These are phyloP conservation scores for Leptothorax acervorum DNA, from an alignment of 2,888 invertebrate genomes.

Conservation along the genomic window DNA sequence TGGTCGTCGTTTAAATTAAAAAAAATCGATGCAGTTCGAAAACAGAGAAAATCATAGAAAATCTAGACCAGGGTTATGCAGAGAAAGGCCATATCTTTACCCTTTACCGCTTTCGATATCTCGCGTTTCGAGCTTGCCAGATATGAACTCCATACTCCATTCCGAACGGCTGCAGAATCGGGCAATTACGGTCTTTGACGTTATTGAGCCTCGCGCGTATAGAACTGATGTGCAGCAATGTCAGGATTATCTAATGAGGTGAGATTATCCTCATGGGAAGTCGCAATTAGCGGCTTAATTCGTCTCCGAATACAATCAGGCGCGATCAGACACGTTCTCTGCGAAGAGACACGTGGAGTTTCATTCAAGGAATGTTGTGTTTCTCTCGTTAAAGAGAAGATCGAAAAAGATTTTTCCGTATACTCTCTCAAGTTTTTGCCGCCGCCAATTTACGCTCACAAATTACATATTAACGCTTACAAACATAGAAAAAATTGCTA, in stretches of 20 bases:
- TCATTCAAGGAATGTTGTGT: not conserved
- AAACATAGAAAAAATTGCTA: not conserved
- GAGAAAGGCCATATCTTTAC: not conserved
- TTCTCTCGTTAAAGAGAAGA: not conserved
- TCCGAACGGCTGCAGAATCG: constrained; percentile 69
- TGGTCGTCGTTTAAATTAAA: not conserved
- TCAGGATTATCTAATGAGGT: constrained; percentile 62
- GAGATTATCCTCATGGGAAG: constrained; percentile 77
- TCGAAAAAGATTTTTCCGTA: not conserved
- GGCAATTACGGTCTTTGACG: constrained; percentile 79
- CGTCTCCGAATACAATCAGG: constrained; percentile 49
- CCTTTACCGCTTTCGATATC: constrained; percentile 6
- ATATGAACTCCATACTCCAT: constrained; percentile 57
- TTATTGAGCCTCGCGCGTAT: constrained; percentile 71
- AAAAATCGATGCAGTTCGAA: not conserved
- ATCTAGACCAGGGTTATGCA: not conserved
- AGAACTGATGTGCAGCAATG: constrained; percentile 43
- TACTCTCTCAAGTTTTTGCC: not conserved
- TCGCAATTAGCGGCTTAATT: constrained; percentile 72
- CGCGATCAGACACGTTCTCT: constrained; percentile 22
- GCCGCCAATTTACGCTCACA: not conserved
- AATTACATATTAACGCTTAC: not conserved
- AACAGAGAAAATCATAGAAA: constrained; percentile 23
- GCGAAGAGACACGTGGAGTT: not conserved
- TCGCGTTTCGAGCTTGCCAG: constrained; percentile 50